These are phyloP conservation scores for Pseudocheirus occidentalis DNA, from an alignment of 2,797 vertebrate species.

Conservation along the genomic window DNA sequence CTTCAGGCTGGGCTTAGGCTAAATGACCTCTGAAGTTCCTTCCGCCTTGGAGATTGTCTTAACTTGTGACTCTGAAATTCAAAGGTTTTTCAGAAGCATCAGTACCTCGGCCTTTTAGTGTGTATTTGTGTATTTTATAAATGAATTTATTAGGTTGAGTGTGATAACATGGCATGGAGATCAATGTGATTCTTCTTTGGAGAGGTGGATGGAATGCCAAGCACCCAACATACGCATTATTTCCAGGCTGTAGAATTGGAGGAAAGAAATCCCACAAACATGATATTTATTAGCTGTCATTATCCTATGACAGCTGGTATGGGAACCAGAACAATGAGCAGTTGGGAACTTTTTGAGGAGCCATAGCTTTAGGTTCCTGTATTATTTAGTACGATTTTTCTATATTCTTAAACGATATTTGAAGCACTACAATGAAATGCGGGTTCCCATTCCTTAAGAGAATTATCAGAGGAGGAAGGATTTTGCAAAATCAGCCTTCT, in stretches of 20 bases:
- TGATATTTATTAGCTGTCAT: constrained; percentile 77
- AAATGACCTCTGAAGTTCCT: background rate
- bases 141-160: constrained; percentile 63
- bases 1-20: background rate
- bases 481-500: background rate
- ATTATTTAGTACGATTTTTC: constrained; percentile 9
- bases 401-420: background rate
- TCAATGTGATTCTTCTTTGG: constrained; percentile 74
- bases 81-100: constrained; percentile 48
- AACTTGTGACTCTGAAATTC: background rate
- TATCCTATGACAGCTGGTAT: constrained; percentile 74
- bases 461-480: background rate
- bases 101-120: constrained; percentile 71
- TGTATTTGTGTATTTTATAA: constrained; percentile 66
- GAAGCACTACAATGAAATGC: background rate
- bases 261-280: constrained; percentile 73
- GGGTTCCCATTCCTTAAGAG: background rate
- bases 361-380: constrained; percentile 63
- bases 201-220: constrained; percentile 75
- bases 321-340: constrained; percentile 71
- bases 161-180: constrained; percentile 43
- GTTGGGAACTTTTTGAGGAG: constrained; percentile 60
- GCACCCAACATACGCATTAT: constrained; percentile 42
- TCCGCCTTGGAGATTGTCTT: background rate
- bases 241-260: constrained; percentile 62